Conservation (phyloP, 2,113 vertebrate species). For the Menura novaehollandiae region DNA sequence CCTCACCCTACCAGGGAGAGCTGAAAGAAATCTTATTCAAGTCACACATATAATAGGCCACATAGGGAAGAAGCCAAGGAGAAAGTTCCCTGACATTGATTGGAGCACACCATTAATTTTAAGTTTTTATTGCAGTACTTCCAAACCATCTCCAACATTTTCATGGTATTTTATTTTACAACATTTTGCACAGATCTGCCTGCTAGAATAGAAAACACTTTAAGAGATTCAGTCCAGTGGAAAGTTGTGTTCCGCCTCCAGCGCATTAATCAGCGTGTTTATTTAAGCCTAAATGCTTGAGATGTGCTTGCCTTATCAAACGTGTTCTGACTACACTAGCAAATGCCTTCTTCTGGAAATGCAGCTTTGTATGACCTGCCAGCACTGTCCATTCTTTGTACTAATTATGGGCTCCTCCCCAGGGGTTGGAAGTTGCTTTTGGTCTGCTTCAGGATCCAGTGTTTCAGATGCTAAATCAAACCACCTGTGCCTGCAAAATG, state of each 20-base stretch:
- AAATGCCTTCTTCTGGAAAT: constrained; percentile 4
- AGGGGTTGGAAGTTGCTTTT: background rate
- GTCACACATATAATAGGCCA: background rate
- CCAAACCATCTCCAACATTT: background rate
- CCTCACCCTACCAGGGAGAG: background rate
- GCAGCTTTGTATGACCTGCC: background rate
- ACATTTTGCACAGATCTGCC: background rate
- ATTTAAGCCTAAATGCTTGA: constrained; percentile 13
- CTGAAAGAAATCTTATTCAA: background rate
- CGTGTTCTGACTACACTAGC: background rate
- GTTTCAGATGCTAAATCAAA: constrained; percentile 33
- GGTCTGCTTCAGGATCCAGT: background rate
- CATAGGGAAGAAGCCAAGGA: background rate
- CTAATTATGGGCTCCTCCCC: background rate
- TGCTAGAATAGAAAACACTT: background rate
- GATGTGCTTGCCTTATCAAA: constrained; percentile 10
- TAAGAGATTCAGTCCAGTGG: background rate
- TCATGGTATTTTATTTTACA: background rate
- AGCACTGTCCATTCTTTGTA: background rate
- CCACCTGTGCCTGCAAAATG: constrained; percentile 23
- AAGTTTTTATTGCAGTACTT: background rate
- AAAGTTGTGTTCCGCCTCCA: background rate
- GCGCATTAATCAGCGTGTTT: constrained; percentile 17
- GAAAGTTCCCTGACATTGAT: background rate
- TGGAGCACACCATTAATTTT: background rate